Evolutionary conservation across 2,888 invertebrate genomes (phyloP), one percentile per base, ranked within the genome.

Genomic region (Drosophila atripex): DNA sequence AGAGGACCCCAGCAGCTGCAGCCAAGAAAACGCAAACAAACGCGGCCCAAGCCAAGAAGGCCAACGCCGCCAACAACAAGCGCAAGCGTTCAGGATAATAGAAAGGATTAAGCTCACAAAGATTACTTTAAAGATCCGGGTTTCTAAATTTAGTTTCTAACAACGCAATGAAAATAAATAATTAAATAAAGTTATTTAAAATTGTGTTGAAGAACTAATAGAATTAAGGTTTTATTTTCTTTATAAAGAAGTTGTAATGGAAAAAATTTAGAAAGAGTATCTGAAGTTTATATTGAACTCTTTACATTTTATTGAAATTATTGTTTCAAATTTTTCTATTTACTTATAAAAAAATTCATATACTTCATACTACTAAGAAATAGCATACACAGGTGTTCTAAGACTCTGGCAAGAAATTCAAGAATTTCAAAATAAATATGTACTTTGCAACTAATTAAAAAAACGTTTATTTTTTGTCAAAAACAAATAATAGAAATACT

Each of bases 311-410:
- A 25, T 25, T 25, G 25, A 25, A 1, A 25, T 25, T 25, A 6
- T 25, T 6, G 7, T 6, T 7, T 25, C 6, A 7, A 1, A 28
- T 28, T 9, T 9, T 9, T 9, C 28, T 28, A 1, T 28, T 28
- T 28, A 25, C 9, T 9, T 9, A 9, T 3, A 9, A 28, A 2
- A 9, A 0, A 28, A 28, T 9, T 9, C 7, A 28, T 9, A 9
- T 28, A 9, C 28, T 28, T 3, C 2, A 28, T 9, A 8, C 2
- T 14, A 2, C 16, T 45, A 18, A n/a, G 7, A 16, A 3, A 35
- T n/a, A 28, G 35, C 35, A 64, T 11, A 64, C 65, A 64, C 63
- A 64, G 45, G 28, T 64, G 63, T 28, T 64, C n/a, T 23, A 25
- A 11, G 9, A 18, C n/a, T 11, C 8, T 12, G n/a, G 32, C 16